Base-by-base conservation (phyloP, 2,888 invertebrate species). In the Spodoptera exigua region DNA sequence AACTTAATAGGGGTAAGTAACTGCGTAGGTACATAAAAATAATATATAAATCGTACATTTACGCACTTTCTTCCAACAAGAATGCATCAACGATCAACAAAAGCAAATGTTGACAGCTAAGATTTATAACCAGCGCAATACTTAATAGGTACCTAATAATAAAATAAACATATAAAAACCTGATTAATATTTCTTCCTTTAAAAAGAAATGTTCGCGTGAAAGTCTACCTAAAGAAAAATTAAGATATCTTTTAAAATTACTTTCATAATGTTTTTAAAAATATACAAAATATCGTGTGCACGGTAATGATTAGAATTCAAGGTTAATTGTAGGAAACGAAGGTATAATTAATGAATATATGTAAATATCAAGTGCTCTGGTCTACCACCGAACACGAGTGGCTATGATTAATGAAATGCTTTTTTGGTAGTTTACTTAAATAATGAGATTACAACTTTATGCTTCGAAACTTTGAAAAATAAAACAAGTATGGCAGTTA, bases 371-470 rank as follows among this genome's bases (percentile, higher is more conserved):
- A 62, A 70, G 82, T 83, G 84, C 74, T 79, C 61, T 61, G 81
- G 80, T 74, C 70, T 76, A 46, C 47, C 72, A 74, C 78, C 74
- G 75, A 76, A 83, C 79, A 80, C 85, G 86, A 86, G 85, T 84
- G 82, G 83, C 81, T 74, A 87, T 91, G 91, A 92, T 91, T 92
- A 90, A 92, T 92, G 90, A 82, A 80, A 76, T 70, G 66, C 75
- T 77, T 85, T n/a, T 87, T 87, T 82, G 82, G 79, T 80, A 84
- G 87, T 88, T 91, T 89, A 89, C 84, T 83, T 84, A 85, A 88
- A 88, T 89, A 89, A 89, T 86, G 62, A 62, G 64, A 76, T 72
- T 72, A 70, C 47, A 68, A 61, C 56, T 52, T 55, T 65, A 71
- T 64, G 51, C 51, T 57, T 48, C 40, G 54, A 40, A 52, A 57